Percentiles rank a stretch among this genome's conserved stretches.
These are phyloP conservation scores for Pseudorhombus dupliciocellatus DNA, from an alignment of 2,113 vertebrate species.

Conservation along the genomic window DNA sequence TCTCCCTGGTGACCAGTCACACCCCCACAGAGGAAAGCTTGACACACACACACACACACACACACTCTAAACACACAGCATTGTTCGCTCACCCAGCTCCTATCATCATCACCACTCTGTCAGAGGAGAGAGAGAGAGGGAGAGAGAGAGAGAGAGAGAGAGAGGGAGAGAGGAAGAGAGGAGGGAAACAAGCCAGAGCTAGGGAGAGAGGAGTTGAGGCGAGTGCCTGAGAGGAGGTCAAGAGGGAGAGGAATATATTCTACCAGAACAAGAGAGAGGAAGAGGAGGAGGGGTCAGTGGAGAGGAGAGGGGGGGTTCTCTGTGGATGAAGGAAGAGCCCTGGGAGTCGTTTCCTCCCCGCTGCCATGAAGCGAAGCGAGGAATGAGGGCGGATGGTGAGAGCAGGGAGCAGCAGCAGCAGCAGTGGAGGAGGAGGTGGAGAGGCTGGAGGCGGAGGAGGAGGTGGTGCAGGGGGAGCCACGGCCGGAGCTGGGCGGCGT, in stretches of 20 bases:
- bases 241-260: slow-evolving; percentile 41
- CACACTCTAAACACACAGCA: slow-evolving; percentile 24
- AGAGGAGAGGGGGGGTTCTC: slow-evolving; percentile 54
- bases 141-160: slow-evolving; percentile 2
- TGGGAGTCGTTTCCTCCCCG: slow-evolving; percentile 71
- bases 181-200: slow-evolving; percentile 31
- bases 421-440: slow-evolving; percentile 49
- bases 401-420: slow-evolving; percentile 81
- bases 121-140: slow-evolving; percentile 15
- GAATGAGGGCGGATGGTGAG: slow-evolving; percentile 88
- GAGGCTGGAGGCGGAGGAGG: slow-evolving; percentile 57
- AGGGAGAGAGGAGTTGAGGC: slow-evolving; percentile 42
- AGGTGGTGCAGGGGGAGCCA: slow-evolving; percentile 38
- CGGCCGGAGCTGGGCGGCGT: slow-evolving; percentile 45
- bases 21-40: slow-evolving; percentile 57
- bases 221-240: slow-evolving; percentile 53
- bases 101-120: slow-evolving; percentile 27
- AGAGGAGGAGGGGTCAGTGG: slow-evolving; percentile 23
- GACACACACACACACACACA: slow-evolving; percentile 13
- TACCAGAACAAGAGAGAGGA: slow-evolving; percentile 24
- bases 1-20: slow-evolving; percentile 54
- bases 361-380: slow-evolving; percentile 79
- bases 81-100: slow-evolving; percentile 8
- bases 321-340: slow-evolving; percentile 79
- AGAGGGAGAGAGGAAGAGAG: background rate